A percentile compares a stretch with the other conserved stretches of the same genome.
Conservation (phyloP, 1,140 invertebrate genomes). For the Diachasmimorpha longicaudata region DNA sequence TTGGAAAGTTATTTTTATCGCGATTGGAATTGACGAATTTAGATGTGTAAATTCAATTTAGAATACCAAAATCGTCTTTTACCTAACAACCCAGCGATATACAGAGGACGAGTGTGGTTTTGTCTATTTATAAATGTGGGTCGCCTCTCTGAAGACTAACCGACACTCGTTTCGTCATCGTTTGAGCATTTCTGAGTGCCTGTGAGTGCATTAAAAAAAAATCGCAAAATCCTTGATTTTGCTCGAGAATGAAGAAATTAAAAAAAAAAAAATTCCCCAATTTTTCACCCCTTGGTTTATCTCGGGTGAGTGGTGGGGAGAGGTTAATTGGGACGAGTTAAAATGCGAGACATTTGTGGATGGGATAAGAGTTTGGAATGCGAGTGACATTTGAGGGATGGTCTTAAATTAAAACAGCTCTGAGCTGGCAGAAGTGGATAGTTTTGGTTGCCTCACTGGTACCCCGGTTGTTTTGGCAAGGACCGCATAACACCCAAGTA, state of each 20-base stretch:
- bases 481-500: background rate
- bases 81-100: slow-evolving; percentile 1
- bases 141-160: background rate
- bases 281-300: background rate
- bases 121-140: slow-evolving; percentile 7
- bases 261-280: background rate
- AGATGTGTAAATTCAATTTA: background rate
- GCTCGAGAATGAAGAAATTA: background rate
- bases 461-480: background rate
- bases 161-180: background rate
- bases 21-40: background rate
- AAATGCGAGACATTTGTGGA: background rate
- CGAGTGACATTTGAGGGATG: slow-evolving; percentile 8
- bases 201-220: background rate
- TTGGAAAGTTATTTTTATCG: too few species aligned
- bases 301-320: background rate
- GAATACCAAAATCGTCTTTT: slow-evolving; percentile 3
- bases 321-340: background rate
- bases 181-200: background rate
- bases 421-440: background rate
- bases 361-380: background rate
- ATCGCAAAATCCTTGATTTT: background rate
- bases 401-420: slow-evolving; percentile 3
- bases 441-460: background rate
- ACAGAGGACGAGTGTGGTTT: background rate